Percentiles rank a stretch among this genome's conserved stretches.
phyloP scores from a whole-genome alignment of 1,140 invertebrate species.

The Tetragonula clypearis region DNA sequence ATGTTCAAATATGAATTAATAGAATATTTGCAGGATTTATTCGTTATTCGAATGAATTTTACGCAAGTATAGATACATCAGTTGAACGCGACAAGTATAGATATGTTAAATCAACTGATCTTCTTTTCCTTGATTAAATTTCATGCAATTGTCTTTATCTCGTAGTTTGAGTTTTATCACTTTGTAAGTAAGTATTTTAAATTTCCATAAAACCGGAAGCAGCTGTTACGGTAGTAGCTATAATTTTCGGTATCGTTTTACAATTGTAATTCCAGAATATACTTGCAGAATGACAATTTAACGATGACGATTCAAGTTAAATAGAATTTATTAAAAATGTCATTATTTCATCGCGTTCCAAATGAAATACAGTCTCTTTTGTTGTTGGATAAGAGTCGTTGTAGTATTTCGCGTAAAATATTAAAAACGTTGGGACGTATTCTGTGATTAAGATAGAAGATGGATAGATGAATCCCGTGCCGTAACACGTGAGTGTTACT shows the following conservation, averaged over 20 bases:
- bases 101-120: background rate
- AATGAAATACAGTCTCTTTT: background rate
- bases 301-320: background rate
- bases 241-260: background rate
- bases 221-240: background rate
- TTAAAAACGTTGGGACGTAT: constrained; percentile 32
- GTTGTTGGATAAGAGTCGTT: background rate
- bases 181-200: background rate
- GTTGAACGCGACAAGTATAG: background rate
- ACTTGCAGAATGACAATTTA: background rate
- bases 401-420: background rate
- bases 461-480: constrained; percentile 51
- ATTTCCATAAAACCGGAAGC: background rate
- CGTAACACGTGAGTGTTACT: constrained; percentile 65
- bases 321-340: background rate
- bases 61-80: background rate
- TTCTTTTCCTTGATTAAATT: background rate
- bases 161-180: background rate
- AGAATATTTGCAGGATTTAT: background rate
- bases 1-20: background rate
- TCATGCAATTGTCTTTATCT: background rate
- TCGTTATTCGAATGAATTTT: background rate
- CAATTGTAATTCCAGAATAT: background rate
- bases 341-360: background rate
- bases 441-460: constrained; percentile 13